Conservation (phyloP, 2,888 invertebrate species). For the Dendrolimus houi region DNA sequence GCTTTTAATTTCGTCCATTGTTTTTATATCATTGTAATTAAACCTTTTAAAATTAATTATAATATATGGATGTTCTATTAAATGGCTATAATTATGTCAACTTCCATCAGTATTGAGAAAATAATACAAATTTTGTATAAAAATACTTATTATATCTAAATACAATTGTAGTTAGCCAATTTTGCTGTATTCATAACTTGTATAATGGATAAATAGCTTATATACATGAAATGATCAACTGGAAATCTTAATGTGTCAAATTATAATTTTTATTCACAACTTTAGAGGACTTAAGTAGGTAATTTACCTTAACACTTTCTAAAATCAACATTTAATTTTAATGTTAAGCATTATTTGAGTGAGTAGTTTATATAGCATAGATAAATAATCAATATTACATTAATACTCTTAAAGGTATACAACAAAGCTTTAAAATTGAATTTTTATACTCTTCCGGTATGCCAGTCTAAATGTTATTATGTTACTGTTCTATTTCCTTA, state of each 20-base stretch:
- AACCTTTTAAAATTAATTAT: neutral
- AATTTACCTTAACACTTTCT: too few relatives aligned
- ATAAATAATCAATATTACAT: too few relatives aligned
- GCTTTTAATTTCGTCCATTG: constrained; percentile 4
- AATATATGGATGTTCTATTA: neutral
- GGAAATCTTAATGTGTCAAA: neutral
- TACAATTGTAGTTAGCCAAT: constrained; percentile 63
- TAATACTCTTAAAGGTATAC: too few relatives aligned
- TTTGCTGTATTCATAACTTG: constrained; percentile 44
- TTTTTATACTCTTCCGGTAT: too few relatives aligned
- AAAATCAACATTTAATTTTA: too few relatives aligned
- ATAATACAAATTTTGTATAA: constrained; percentile 12
- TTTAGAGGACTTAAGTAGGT: too few relatives aligned
- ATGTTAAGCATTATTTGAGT: too few relatives aligned
- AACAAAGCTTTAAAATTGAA: too few relatives aligned
- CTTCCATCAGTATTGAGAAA: neutral
- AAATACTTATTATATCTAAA: constrained; percentile 12
- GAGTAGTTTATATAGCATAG: too few relatives aligned
- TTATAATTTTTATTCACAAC: neutral
- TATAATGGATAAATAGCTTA: constrained; percentile 13
- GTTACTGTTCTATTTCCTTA: too few relatives aligned
- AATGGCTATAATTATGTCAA: neutral
- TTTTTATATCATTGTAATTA: constrained; percentile 10
- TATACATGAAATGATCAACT: neutral
- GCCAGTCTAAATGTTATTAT: too few relatives aligned